Evolutionary conservation across 1,140 invertebrate genomes (phyloP).

Genomic region (Orius insidiosus): DNA sequence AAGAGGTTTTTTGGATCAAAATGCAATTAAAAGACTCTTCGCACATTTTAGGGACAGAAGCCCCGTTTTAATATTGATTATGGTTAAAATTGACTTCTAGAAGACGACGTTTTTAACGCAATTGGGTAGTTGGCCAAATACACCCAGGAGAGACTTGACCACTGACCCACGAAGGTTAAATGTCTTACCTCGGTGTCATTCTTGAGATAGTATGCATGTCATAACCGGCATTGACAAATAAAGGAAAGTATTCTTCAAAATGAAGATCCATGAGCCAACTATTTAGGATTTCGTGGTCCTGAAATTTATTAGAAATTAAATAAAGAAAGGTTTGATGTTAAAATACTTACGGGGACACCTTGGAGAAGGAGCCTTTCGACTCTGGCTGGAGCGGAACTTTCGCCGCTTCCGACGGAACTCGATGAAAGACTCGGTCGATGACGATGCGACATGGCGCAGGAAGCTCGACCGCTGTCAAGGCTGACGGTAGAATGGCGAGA

Average conservation of each 20-base stretch:
- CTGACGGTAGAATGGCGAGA: conserved; percentile 81
- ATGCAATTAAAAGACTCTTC: too few relatives aligned
- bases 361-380: conserved; percentile 45
- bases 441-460: conserved; percentile 25
- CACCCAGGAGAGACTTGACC: too few relatives aligned
- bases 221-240: conserved; percentile 90
- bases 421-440: conserved; percentile 27
- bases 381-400: conserved; percentile 29
- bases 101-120: too few relatives aligned
- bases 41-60: too few relatives aligned
- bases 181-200: conserved; percentile 95
- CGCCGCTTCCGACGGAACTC: conserved; percentile 57
- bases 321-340: background rate
- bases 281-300: conserved; percentile 84
- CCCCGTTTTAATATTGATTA: too few relatives aligned
- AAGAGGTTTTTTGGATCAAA: too few relatives aligned
- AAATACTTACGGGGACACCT: conserved; percentile 31
- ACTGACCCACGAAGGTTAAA: too few relatives aligned
- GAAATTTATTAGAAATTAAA: conserved; percentile 22
- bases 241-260: conserved; percentile 87
- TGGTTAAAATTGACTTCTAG: too few relatives aligned
- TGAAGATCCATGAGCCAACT: conserved; percentile 88
- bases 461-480: conserved; percentile 78
- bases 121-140: too few relatives aligned
- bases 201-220: conserved; percentile 92